Evolutionary conservation across 2,797 vertebrate genomes (phyloP), one percentile per base, ranked within the genome.

Genomic region (Neosilurus mollespiculum): DNA sequence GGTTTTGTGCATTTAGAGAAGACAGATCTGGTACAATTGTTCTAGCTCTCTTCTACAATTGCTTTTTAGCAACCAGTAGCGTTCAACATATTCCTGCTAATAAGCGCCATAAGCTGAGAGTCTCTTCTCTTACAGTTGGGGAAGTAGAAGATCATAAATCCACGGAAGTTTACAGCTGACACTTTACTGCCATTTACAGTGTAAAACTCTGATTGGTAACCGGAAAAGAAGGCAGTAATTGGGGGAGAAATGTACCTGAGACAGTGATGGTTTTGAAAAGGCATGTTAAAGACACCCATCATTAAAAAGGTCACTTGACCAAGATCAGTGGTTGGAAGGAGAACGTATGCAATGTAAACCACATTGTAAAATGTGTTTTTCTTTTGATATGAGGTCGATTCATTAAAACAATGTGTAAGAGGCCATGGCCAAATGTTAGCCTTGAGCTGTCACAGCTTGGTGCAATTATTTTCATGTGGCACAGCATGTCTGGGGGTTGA

Each of bases 361-460:
- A 85, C 58, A 65, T 77, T 76, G 54, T 37, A 76, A 75, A 76
- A 59, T 30, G 78, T 12, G 75, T 43, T 37, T 16, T 37, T 58
- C 49, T 9, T 14, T 15, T 58, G 24, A 15, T 37, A 54, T 77
- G n/a, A 34, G 69, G 56, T 80, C 30, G 65, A 26, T 80, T 86
- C 66, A 81, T 76, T 77, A 83, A 71, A 80, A 85, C 56, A 67
- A 81, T 78, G 80, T 67, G 58, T 80, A 75, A 78, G 26, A 53
- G 70, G 84, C 81, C 75, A 64, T 78, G 78, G 81, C 80, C 84
- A 84, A 53, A 65, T 81, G 85, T 78, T 87, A 76, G 81, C 80
- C 78, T 81, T 87, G 64, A 72, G 80, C 78, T 87, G 84, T 86
- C 84, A 87, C 71, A 70, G 75, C 20, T n/a, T 77, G 67, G 34